phyloP scores from a whole-genome alignment of 2,113 vertebrate species.

The Lathamus discolor region DNA sequence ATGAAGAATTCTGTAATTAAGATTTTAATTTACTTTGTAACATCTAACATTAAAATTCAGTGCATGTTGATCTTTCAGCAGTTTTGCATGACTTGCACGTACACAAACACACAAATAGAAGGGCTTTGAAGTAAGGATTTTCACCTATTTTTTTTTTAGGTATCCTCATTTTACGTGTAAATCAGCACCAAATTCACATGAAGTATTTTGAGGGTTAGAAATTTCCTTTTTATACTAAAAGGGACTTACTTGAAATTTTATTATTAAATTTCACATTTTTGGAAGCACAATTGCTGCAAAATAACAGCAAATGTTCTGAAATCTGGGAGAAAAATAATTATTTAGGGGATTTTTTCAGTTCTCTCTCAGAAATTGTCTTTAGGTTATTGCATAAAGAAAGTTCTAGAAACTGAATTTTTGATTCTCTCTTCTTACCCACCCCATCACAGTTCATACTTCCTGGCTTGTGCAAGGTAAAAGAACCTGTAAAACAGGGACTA shows the following conservation, averaged over 20 bases:
- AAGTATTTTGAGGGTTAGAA: background rate
- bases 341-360: background rate
- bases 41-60: background rate
- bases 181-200: background rate
- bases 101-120: background rate
- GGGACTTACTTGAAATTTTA: background rate
- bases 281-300: background rate
- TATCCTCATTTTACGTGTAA: background rate
- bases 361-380: background rate
- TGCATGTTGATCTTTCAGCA: slow-evolving; percentile 4
- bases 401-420: background rate
- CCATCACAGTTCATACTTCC: background rate
- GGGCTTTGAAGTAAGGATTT: background rate
- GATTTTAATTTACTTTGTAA: background rate
- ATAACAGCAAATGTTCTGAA: background rate
- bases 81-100: slow-evolving; percentile 7
- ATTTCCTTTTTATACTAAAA: background rate
- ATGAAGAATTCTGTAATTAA: background rate
- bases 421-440: background rate
- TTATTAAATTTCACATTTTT: background rate
- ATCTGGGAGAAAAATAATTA: background rate
- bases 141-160: background rate
- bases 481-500: background rate
- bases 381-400: background rate
- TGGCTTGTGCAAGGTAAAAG: background rate